Base-by-base conservation (phyloP, 2,797 vertebrate genomes). In the Poecilia gillii region DNA sequence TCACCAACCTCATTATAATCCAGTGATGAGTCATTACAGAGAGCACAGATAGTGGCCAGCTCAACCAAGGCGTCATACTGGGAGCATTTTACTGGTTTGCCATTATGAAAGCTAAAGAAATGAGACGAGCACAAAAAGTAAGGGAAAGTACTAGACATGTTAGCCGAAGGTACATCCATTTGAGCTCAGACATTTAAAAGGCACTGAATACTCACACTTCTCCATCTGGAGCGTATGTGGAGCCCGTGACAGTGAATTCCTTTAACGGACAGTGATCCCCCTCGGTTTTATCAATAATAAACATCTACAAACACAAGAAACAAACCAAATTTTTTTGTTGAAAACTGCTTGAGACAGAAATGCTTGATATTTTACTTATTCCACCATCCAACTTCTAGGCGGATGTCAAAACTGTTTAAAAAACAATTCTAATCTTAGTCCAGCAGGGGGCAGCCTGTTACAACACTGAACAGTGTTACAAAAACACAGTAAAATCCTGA, bases 1-100 rank as follows among this genome's bases (percentile, higher is more conserved):
- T 14, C 8, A 28, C 91, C 72, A 83, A 98, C 98, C 97, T 99
- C 98, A 12, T 99, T 99, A 90, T 94, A 99, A 88, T 98, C 98
- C 85, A 99, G 91, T n/a, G 98, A 97, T 11, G 98, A 99, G 91
- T 99, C 98, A 87, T 99, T 99, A 93, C 98, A 99, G 85, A 99
- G 96, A 79, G 98, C 97, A 93, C 98, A 99, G 89, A 98, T 98
- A 73, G 97, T 97, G 87, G 98, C 97, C 93, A 98, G 87, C 87
- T 99, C 98, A 90, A 99, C 97, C 87, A 99, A 87, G 55, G 92
- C 97, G 51, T 99, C 98, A 64, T 97, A 97, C 89, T 98, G 96
- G 81, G 97, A 98, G 88, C 96, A 93, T 79, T 85, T 96, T 74
- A 97, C 90, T 51, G 91, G 81, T 87, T 97, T 97, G 73, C 95